These are phyloP conservation scores for Oxystoma pomonae DNA, from an alignment of 2,888 invertebrate genomes.

Conservation along the genomic window DNA sequence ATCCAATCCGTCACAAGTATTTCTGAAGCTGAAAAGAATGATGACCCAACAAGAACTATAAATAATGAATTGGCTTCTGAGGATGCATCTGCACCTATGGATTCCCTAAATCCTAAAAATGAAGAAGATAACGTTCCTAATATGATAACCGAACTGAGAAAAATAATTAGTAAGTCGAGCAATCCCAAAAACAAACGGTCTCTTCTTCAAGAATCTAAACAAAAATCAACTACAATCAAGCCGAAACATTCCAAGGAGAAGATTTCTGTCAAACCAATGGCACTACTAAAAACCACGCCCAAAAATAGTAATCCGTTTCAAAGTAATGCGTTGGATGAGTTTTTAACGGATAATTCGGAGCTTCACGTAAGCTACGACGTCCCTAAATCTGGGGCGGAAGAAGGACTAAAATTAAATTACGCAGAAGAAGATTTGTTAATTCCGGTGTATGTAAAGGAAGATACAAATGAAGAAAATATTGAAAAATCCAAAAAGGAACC, in stretches of 20 bases:
- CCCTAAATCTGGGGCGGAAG: slow-evolving; percentile 42
- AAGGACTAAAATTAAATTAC: slow-evolving; percentile 29
- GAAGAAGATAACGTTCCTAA: slow-evolving; percentile 19
- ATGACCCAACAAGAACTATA: not conserved
- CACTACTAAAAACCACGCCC: slow-evolving; percentile 2
- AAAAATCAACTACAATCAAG: not conserved
- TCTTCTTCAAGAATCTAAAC: not conserved
- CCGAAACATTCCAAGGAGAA: not conserved
- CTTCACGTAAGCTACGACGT: slow-evolving; percentile 47
- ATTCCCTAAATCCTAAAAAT: not conserved
- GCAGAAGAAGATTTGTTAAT: slow-evolving; percentile 22
- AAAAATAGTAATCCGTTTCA: slow-evolving; percentile 42
- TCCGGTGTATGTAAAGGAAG: slow-evolving; percentile 12
- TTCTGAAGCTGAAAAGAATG: not conserved
- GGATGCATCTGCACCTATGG: not conserved
- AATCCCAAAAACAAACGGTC: slow-evolving; percentile 8
- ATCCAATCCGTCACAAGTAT: not conserved
- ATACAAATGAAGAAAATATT: slow-evolving; percentile 13
- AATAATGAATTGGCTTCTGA: not conserved
- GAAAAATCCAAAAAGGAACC: slow-evolving; percentile 20
- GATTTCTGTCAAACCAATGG: slow-evolving; percentile 14
- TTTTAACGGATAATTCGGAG: slow-evolving; percentile 49
- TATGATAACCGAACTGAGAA: slow-evolving; percentile 29
- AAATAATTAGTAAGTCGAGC: slow-evolving; percentile 29
- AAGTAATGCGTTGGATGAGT: slow-evolving; percentile 51